Evolutionary conservation across 2,113 vertebrate genomes (phyloP).

Genomic region (Sporophila hypoxantha): DNA sequence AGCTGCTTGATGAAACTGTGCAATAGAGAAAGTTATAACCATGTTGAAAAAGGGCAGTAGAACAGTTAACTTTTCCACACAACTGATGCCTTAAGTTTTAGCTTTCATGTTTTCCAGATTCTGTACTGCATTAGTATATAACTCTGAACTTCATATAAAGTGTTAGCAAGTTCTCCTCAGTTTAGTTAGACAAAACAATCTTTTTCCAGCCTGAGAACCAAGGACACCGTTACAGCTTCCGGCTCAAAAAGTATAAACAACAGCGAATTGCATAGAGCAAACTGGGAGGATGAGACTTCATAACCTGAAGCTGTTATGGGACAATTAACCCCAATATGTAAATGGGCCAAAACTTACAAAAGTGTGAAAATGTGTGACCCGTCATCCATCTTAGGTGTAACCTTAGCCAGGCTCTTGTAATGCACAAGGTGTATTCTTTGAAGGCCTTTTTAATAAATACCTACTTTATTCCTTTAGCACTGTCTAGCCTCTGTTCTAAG

Average conservation of each 20-base stretch:
- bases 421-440: neutral
- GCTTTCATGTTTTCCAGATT: neutral
- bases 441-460: neutral
- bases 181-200: neutral
- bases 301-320: neutral
- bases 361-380: neutral
- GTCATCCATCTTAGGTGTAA: neutral
- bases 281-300: neutral
- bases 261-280: neutral
- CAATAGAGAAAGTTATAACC: neutral
- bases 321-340: neutral
- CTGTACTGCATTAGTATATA: neutral
- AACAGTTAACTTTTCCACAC: neutral
- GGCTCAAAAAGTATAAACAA: neutral
- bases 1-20: neutral
- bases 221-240: neutral
- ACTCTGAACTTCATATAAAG: neutral
- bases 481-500: neutral
- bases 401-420: neutral
- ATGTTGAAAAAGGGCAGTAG: neutral
- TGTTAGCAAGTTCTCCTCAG: neutral
- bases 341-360: neutral
- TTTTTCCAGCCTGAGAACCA: neutral
- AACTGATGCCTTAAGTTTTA: neutral
- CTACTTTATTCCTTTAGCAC: neutral